Evolutionary conservation across 2,797 vertebrate species (phyloP).

Genomic region (Clarias fuscus): DNA sequence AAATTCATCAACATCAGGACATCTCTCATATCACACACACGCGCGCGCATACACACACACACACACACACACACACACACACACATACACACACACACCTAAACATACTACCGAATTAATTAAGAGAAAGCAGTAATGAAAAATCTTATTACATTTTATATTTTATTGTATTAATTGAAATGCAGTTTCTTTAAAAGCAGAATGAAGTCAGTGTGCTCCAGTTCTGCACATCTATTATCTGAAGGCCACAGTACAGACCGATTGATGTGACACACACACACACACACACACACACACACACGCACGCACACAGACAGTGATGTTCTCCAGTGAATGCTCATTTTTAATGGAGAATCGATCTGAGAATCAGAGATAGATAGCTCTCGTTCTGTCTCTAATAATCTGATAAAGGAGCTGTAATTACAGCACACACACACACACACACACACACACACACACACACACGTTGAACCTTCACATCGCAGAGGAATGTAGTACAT

Average conservation of each 20-base stretch:
- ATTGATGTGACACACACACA: conserved; percentile 38
- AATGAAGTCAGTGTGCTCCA: conserved; percentile 42
- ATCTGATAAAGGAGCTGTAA: conserved; percentile 50
- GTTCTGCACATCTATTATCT: conserved; percentile 30
- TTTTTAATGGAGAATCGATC: conserved; percentile 62
- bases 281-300: conserved; percentile 10
- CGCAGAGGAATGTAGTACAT: not conserved
- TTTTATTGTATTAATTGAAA: not conserved
- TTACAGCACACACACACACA: not conserved
- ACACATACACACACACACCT: not conserved
- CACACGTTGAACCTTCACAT: not conserved
- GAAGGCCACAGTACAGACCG: conserved; percentile 14
- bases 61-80: not conserved
- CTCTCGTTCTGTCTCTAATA: conserved; percentile 37
- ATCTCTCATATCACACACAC: not conserved
- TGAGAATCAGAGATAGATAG: conserved; percentile 50
- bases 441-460: too few relatives aligned
- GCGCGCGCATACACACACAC: not conserved
- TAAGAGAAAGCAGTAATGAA: not conserved
- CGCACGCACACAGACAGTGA: conserved; percentile 20
- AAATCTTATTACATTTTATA: not conserved
- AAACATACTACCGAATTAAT: not conserved
- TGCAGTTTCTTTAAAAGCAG: conserved; percentile 5
- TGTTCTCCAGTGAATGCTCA: conserved; percentile 49
- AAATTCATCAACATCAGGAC: not conserved